Base-by-base conservation (phyloP, 2,797 vertebrate species). In the Karalla daura region DNA sequence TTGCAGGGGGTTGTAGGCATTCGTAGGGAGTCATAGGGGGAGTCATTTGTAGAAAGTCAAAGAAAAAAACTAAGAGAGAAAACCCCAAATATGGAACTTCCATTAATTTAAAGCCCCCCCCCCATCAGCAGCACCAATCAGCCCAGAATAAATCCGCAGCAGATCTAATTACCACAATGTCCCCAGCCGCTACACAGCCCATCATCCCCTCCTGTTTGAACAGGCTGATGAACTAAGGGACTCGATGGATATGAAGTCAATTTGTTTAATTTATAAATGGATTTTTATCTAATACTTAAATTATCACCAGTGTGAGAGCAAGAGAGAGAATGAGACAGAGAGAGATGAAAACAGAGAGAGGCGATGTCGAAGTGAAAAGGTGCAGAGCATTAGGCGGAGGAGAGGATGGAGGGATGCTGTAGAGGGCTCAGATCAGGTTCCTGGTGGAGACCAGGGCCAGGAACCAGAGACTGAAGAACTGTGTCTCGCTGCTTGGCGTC, bases 181-280 rank as follows among this genome's bases (percentile, higher is more conserved):
- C 96, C 95, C 63, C 13, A 49, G 74, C 88, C 92, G 89, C 95
- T 91, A 92, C 94, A 88, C 94, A 97, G 95, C 95, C 96, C 96
- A 87, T 89, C 87, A 84, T 76, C 81, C 69, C 65, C 81, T 72
- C 74, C 91, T 98, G 96, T 98, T 98, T 98, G 96, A 98, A 98
- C 96, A 98, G 96, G 94, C 96, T 98, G 96, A 98, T 98, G 97
- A 98, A 98, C 96, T 97, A 94, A 95, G 96, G 96, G 96, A 97
- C 96, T 95, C 95, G 80, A 84, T 96, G 95, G 96, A 97, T 97
- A 98, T 97, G 96, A 96, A 98, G 96, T 96, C 96, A 97, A 97
- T 98, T 96, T 97, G 96, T 98, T 98, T 97, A 98, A 98, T 98
- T 97, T 98, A 97, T 97, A 98, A 98, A 98, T 98, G 96, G 96